phyloP scores from a whole-genome alignment of 2,797 vertebrate species.

The Xenops minutus region DNA sequence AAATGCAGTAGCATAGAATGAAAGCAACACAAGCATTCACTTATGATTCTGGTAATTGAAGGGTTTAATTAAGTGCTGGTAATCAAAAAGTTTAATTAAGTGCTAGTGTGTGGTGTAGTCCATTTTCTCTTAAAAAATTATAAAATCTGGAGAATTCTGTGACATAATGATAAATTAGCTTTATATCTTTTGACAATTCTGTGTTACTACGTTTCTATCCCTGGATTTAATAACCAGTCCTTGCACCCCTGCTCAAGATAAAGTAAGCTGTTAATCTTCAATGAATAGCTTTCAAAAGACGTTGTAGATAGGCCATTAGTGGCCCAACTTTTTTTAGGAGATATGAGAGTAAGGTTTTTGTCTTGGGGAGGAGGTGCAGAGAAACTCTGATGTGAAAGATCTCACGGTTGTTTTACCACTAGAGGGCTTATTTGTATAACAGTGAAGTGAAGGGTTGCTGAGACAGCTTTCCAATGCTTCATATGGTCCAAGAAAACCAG shows the following conservation, averaged over 20 bases:
- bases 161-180: neutral
- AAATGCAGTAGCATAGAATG: neutral
- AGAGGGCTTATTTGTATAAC: slow-evolving; percentile 59
- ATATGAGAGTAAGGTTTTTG: neutral
- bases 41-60: neutral
- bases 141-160: neutral
- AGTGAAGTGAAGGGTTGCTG: neutral
- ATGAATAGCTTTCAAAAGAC: neutral
- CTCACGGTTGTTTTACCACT: neutral
- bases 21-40: neutral
- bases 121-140: neutral
- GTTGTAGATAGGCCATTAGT: neutral
- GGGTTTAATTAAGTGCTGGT: neutral
- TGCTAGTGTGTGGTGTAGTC: neutral
- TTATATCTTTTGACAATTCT: neutral
- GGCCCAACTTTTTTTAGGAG: neutral
- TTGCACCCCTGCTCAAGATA: neutral
- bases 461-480: neutral
- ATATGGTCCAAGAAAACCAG: neutral
- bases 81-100: neutral
- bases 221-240: neutral
- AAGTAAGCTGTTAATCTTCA: neutral
- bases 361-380: neutral
- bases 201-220: neutral
- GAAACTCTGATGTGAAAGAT: neutral